phyloP scores from a whole-genome alignment of 1,140 invertebrate genomes.

The Drosophila pallidifrons region DNA sequence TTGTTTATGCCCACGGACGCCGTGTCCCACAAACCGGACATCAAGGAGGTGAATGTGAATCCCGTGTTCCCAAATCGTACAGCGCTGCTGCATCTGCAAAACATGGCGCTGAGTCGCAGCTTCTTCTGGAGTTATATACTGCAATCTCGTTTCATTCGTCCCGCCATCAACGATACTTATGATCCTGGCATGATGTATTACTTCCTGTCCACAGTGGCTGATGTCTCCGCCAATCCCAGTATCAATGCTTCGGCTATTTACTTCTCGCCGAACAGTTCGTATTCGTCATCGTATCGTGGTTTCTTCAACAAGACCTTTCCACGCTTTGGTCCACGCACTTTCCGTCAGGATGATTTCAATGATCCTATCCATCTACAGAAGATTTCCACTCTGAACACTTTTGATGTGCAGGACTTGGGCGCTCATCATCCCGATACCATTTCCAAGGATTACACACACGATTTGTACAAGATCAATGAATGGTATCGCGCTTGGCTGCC shows the following conservation, averaged over 20 bases:
- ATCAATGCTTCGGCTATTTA: slow-evolving; percentile 98
- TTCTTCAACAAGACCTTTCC: slow-evolving; percentile 99
- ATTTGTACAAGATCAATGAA: slow-evolving; percentile 96
- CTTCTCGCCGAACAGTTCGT: slow-evolving; percentile 97
- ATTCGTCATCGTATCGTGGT: slow-evolving; percentile 96
- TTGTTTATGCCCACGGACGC: slow-evolving; percentile 93
- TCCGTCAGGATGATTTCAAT: slow-evolving; percentile 96
- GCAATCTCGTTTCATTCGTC: slow-evolving; percentile 95
- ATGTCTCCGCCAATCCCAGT: slow-evolving; percentile 96
- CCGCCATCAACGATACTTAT: slow-evolving; percentile 95
- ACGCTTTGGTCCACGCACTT: slow-evolving; percentile 97
- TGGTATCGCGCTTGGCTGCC: slow-evolving; percentile 96
- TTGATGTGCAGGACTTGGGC: slow-evolving; percentile 92
- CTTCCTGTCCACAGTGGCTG: slow-evolving; percentile 96
- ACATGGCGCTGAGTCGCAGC: slow-evolving; percentile 96
- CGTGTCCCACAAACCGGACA: slow-evolving; percentile 96
- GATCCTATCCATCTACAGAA: slow-evolving; percentile 96
- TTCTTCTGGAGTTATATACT: slow-evolving; percentile 99
- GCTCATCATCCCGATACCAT: slow-evolving; percentile 90
- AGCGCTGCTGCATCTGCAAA: slow-evolving; percentile 96
- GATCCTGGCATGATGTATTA: slow-evolving; percentile 99
- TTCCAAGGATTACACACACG: slow-evolving; percentile 95
- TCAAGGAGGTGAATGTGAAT: slow-evolving; percentile 97
- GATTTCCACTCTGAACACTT: slow-evolving; percentile 96
- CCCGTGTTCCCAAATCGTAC: slow-evolving; percentile 98